Evolutionary conservation across 2,113 vertebrate genomes (phyloP).

Genomic region (Boulengeromyrus knoepffleri): DNA sequence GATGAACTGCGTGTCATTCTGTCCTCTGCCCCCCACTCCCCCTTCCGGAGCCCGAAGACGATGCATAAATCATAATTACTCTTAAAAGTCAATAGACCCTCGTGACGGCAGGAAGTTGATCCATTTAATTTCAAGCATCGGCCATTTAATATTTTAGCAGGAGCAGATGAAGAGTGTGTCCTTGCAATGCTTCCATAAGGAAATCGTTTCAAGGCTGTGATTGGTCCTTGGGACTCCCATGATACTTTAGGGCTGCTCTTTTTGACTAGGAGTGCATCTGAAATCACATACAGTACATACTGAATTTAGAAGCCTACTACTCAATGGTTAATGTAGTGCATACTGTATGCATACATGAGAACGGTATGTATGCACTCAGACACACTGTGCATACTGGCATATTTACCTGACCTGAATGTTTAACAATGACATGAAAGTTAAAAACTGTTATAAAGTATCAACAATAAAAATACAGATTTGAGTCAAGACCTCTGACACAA

Average conservation of each 20-base stretch:
- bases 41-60: background rate
- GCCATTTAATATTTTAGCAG: background rate
- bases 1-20: background rate
- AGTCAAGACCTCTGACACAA: background rate
- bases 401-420: background rate
- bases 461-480: no score
- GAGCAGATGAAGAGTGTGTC: background rate
- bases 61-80: constrained; percentile 4
- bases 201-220: background rate
- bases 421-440: background rate
- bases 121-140: background rate
- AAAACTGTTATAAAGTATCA: no score
- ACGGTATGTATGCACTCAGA: background rate
- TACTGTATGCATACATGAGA: background rate
- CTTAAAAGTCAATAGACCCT: constrained; percentile 2
- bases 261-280: background rate
- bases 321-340: background rate
- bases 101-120: background rate
- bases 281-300: background rate
- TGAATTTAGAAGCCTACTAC: background rate
- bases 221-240: background rate
- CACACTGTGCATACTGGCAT: background rate
- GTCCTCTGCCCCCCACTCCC: background rate
- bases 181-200: background rate
- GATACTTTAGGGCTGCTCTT: background rate